phyloP scores from a whole-genome alignment of 2,797 vertebrate genomes.

The Chaetodon trifasciatus region DNA sequence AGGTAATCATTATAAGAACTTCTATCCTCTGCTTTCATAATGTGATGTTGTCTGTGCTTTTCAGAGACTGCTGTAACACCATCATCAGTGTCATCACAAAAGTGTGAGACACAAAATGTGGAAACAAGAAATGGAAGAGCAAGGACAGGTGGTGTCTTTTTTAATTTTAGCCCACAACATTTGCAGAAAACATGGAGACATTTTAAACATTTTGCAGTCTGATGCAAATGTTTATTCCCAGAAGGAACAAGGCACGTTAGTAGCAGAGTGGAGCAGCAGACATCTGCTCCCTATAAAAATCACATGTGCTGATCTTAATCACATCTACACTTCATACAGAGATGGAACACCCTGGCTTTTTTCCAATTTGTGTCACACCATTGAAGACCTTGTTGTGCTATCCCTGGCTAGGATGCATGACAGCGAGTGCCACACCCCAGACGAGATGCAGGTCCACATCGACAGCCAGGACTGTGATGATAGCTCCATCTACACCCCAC shows the following conservation, averaged over 20 bases:
- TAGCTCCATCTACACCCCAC: no score
- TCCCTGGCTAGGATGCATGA: neutral
- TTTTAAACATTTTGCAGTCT: neutral
- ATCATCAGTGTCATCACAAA: neutral
- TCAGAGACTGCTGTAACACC: conserved; percentile 16
- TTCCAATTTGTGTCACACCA: neutral
- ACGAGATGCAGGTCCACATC: no score
- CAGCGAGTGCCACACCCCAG: neutral
- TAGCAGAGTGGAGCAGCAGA: neutral
- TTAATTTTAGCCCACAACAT: neutral
- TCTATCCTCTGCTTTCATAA: no score
- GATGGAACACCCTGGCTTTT: neutral
- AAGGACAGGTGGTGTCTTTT: neutral
- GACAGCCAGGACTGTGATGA: no score
- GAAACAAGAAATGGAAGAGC: neutral
- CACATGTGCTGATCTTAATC: neutral
- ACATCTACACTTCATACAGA: neutral
- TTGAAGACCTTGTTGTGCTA: neutral
- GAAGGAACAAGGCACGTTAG: neutral
- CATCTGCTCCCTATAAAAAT: no score
- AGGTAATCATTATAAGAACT: no score
- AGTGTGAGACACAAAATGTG: neutral
- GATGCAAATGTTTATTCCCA: neutral
- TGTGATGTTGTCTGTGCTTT: neutral
- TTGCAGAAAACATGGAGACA: no score